These are phyloP conservation scores for Bufo bufo DNA, from an alignment of 2,113 vertebrate species.

Conservation along the genomic window DNA sequence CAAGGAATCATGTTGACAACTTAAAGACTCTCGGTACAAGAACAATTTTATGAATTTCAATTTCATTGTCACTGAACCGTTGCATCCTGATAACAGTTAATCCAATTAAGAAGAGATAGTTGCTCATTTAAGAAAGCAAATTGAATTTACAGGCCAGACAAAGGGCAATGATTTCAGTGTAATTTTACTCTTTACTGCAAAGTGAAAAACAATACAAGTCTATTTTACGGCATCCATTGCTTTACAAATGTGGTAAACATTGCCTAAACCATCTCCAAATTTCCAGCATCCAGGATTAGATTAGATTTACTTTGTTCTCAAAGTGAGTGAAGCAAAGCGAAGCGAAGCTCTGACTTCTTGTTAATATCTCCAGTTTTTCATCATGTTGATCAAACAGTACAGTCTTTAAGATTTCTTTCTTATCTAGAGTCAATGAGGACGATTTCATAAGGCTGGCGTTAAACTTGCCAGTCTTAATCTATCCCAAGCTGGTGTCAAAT, in stretches of 20 bases:
- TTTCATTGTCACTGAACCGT: constrained; percentile 34
- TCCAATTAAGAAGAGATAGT: constrained; percentile 32
- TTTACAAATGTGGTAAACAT: not conserved
- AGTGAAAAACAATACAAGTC: constrained; percentile 6
- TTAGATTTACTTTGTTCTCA: not conserved
- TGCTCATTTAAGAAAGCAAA: constrained; percentile 25
- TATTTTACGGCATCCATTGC: constrained; percentile 25
- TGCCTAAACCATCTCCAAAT: not conserved
- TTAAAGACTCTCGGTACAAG: not conserved
- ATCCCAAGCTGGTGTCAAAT: no score
- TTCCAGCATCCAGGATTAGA: not conserved
- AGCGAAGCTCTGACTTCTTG: not conserved
- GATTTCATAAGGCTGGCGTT: no score
- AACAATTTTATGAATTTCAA: constrained; percentile 22
- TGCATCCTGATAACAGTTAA: constrained; percentile 25
- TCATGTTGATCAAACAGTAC: not conserved
- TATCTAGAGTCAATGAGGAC: not conserved
- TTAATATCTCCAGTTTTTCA: not conserved
- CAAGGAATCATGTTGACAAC: not conserved
- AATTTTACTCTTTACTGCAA: constrained; percentile 24
- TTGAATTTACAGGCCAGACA: constrained; percentile 28
- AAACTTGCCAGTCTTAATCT: no score
- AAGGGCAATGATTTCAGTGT: constrained; percentile 20
- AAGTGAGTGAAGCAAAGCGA: not conserved
- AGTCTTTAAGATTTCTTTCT: not conserved